Conservation (phyloP, 2,797 vertebrate species). For the Chelon auratus region DNA sequence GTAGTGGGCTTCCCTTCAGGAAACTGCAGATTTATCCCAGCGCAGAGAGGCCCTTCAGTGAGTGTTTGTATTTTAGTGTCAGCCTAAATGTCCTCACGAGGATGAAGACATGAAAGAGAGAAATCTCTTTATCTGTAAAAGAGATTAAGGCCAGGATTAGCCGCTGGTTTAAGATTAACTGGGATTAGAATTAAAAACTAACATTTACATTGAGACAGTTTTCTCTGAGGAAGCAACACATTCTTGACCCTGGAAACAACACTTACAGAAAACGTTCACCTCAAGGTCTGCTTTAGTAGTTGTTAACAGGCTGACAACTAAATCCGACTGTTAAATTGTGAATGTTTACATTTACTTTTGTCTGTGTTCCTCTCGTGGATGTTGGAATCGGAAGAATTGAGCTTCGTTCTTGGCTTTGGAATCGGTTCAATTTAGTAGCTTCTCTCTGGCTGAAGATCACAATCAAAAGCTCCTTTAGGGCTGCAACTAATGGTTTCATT, state of each 20-base stretch:
- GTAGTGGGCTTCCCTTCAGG: slow-evolving; percentile 81
- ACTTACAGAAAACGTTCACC: neutral
- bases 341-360: neutral
- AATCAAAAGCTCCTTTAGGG: neutral
- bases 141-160: slow-evolving; percentile 36
- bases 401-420: too few relatives aligned
- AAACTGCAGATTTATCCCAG: slow-evolving; percentile 79
- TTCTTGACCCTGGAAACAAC: neutral
- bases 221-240: neutral
- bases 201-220: slow-evolving; percentile 1
- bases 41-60: slow-evolving; percentile 58
- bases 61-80: slow-evolving; percentile 12
- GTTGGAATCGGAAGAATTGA: too few relatives aligned
- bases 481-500: too few relatives aligned
- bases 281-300: neutral
- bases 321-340: neutral
- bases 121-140: slow-evolving; percentile 7
- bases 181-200: neutral
- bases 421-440: neutral
- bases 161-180: slow-evolving; percentile 8
- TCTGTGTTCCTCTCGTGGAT: too few relatives aligned
- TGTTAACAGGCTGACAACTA: neutral
- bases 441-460: neutral
- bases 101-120: slow-evolving; percentile 31
- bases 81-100: slow-evolving; percentile 33